A percentile compares a stretch with the other conserved stretches of the same genome.
phyloP scores from a whole-genome alignment of 2,888 invertebrate species.

The Tiliacea citrago region DNA sequence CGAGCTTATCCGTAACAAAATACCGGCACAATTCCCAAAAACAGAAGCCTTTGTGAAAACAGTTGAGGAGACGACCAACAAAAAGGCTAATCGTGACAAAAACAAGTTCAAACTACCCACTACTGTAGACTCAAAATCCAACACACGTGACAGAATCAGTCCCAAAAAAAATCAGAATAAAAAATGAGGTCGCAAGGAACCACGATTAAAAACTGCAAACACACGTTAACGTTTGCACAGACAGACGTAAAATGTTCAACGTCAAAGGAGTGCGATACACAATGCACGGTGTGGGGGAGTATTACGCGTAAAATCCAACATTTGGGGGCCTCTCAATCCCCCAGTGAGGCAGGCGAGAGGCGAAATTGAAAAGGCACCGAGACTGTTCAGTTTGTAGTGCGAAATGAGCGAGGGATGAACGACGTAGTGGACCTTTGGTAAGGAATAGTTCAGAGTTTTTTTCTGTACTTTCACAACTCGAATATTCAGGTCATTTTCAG shows the following conservation, averaged over 20 bases:
- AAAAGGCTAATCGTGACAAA: slow-evolving; percentile 20
- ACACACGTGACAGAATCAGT: background rate
- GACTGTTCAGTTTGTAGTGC: slow-evolving; percentile 65
- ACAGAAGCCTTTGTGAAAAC: slow-evolving; percentile 15
- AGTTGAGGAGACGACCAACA: background rate
- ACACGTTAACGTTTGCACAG: slow-evolving; percentile 43
- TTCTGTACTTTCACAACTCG: background rate
- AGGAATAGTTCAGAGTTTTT: slow-evolving; percentile 9
- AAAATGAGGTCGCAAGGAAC: slow-evolving; percentile 26
- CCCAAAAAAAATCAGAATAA: background rate
- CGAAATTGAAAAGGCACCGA: slow-evolving; percentile 84
- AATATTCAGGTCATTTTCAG: background rate
- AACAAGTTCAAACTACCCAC: background rate
- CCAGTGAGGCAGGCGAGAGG: slow-evolving; percentile 71
- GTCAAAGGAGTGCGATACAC: slow-evolving; percentile 69
- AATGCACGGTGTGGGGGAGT: slow-evolving; percentile 71
- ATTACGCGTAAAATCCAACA: slow-evolving; percentile 80
- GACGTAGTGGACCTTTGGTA: slow-evolving; percentile 17
- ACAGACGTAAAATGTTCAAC: slow-evolving; percentile 57
- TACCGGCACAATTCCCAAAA: slow-evolving; percentile 8
- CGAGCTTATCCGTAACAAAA: slow-evolving; percentile 45
- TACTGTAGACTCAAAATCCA: background rate
- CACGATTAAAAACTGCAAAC: slow-evolving; percentile 58
- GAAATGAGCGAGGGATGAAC: slow-evolving; percentile 49
- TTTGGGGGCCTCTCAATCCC: slow-evolving; percentile 77